Percentiles rank a stretch among this genome's conserved stretches.
Conservation (phyloP, 1,140 invertebrate species). For the Rhopalosiphum padi region DNA sequence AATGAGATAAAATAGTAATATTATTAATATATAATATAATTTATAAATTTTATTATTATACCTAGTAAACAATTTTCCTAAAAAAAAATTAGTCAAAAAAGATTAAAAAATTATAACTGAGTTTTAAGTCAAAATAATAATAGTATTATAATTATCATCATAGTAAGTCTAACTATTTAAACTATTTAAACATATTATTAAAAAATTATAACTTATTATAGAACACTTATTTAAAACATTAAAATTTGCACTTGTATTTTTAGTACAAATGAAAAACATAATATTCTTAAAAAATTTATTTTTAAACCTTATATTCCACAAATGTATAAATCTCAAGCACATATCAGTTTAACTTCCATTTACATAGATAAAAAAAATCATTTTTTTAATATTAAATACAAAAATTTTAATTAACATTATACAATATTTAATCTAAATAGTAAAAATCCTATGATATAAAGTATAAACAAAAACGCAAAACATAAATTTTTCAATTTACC, state of each 20-base stretch:
- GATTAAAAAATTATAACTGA: conserved; percentile 50
- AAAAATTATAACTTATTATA: conserved; percentile 47
- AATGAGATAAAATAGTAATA: conserved; percentile 57
- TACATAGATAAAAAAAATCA: conserved; percentile 17
- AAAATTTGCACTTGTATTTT: conserved; percentile 46
- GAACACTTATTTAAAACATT: conserved; percentile 39
- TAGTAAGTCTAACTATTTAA: conserved; percentile 34
- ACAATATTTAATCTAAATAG: conserved; percentile 35
- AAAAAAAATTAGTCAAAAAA: conserved; percentile 51
- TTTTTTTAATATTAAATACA: conserved; percentile 48
- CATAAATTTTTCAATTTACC: conserved; percentile 45
- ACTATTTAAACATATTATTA: conserved; percentile 26
- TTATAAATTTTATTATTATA: conserved; percentile 47
- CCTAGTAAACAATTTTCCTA: conserved; percentile 55
- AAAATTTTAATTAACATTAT: conserved; percentile 43
- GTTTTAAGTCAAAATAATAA: conserved; percentile 48
- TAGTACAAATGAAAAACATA: conserved; percentile 53
- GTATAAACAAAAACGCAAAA: conserved; percentile 55
- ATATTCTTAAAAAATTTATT: conserved; percentile 35
- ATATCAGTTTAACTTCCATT: conserved; percentile 45
- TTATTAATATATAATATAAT: conserved; percentile 52
- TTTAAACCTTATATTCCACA: conserved; percentile 41
- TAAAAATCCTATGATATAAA: conserved; percentile 44
- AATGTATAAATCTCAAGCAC: conserved; percentile 52
- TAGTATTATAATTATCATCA: conserved; percentile 44